phyloP scores from a whole-genome alignment of 2,113 vertebrate species.

The Nannospalax galili region DNA sequence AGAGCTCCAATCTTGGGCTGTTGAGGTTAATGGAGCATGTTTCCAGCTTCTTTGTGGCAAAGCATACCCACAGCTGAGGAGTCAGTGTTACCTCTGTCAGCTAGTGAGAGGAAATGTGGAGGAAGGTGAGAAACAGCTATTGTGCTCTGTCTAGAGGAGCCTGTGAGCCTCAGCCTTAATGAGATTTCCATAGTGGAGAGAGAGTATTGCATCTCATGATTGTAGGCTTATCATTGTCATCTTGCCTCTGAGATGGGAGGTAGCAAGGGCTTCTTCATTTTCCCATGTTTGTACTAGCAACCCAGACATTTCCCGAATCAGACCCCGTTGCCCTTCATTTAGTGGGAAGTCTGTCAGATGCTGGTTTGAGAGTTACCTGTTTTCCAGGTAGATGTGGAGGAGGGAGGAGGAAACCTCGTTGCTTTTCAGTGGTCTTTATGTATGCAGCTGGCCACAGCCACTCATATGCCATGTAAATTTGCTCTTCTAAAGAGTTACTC shows the following conservation, averaged over 20 bases:
- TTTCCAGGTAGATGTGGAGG: neutral
- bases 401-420: neutral
- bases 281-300: neutral
- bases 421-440: constrained; percentile 23
- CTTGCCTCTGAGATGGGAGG: neutral
- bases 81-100: constrained; percentile 30
- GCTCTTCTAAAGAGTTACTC: constrained; percentile 23
- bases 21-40: neutral
- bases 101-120: neutral
- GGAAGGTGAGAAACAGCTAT: neutral
- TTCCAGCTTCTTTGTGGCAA: constrained; percentile 30
- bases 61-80: neutral
- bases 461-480: neutral
- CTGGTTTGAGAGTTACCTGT: neutral
- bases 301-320: neutral
- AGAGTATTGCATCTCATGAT: neutral
- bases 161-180: neutral
- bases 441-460: neutral
- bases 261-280: constrained; percentile 47
- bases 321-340: neutral
- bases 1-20: neutral
- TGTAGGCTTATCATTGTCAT: neutral
- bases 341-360: neutral
- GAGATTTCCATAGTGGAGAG: neutral
- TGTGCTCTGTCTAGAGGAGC: neutral